A percentile compares a stretch with the other conserved stretches of the same genome.
Evolutionary conservation across 2,113 vertebrate species (phyloP).

Genomic region (Macquaria ambigua): DNA sequence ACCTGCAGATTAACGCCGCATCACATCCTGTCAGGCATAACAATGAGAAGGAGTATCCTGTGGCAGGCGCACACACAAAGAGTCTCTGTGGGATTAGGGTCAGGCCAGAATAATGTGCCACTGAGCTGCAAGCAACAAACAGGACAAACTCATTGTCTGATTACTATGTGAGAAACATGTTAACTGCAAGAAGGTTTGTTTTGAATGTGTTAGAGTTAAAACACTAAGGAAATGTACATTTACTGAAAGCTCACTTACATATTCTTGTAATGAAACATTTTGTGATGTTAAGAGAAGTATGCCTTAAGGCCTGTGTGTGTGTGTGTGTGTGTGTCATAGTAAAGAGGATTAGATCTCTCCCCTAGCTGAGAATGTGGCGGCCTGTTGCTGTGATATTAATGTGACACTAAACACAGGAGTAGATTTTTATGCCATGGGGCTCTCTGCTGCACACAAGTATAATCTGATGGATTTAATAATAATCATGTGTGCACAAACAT

Average conservation of each 20-base stretch:
- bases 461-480: conserved; percentile 46
- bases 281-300: neutral
- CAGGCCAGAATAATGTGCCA: conserved; percentile 66
- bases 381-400: conserved; percentile 61
- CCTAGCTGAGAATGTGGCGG: conserved; percentile 55
- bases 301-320: conserved; percentile 8
- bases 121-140: conserved; percentile 51
- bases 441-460: conserved; percentile 33
- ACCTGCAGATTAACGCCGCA: conserved; percentile 52
- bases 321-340: conserved; percentile 26
- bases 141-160: conserved; percentile 7
- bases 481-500: conserved; percentile 31
- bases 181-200: neutral
- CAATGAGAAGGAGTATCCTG: conserved; percentile 52
- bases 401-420: conserved; percentile 49
- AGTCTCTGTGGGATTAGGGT: conserved; percentile 76
- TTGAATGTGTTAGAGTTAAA: neutral
- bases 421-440: conserved; percentile 21
- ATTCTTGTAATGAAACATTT: conserved; percentile 7
- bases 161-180: neutral
- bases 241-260: neutral
- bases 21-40: conserved; percentile 50
- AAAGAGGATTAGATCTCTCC: conserved; percentile 73
- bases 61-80: conserved; percentile 42
- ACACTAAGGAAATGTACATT: neutral